phyloP scores from a whole-genome alignment of 2,797 vertebrate genomes.

The Scolopax bukidnonensis region DNA sequence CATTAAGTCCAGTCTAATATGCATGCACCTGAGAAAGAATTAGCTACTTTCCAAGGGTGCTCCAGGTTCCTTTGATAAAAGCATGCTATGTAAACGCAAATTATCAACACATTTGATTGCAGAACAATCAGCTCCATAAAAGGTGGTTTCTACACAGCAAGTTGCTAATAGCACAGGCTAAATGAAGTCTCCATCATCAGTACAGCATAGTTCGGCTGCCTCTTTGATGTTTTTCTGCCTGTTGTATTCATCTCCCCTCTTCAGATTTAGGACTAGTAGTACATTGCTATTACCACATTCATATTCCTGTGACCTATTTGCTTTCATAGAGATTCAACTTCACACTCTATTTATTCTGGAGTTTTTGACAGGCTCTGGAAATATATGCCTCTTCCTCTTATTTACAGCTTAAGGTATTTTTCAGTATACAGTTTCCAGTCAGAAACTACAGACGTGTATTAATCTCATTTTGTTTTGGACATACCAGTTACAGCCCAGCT shows the following conservation, averaged over 20 bases:
- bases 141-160: not conserved
- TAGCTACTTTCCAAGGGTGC: not conserved
- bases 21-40: not conserved
- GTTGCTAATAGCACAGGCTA: not conserved
- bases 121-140: not conserved
- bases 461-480: not conserved
- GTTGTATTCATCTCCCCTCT: not conserved
- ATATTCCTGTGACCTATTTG: slow-evolving; percentile 47
- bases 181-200: not conserved
- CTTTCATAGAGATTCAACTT: slow-evolving; percentile 33
- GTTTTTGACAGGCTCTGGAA: slow-evolving; percentile 51
- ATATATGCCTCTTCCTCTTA: not conserved
- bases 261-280: slow-evolving; percentile 30
- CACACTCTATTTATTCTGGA: slow-evolving; percentile 19
- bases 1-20: not conserved
- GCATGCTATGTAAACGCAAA: not conserved
- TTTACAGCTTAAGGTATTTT: slow-evolving; percentile 22
- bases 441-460: not conserved
- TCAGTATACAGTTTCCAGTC: not conserved
- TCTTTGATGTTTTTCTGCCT: slow-evolving; percentile 11
- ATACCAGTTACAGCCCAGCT: not conserved
- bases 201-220: not conserved
- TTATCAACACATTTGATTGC: not conserved
- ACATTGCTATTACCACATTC: not conserved
- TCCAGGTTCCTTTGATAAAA: not conserved